These are phyloP conservation scores for Mohoua ochrocephala DNA, from an alignment of 2,113 vertebrate genomes.

Conservation along the genomic window DNA sequence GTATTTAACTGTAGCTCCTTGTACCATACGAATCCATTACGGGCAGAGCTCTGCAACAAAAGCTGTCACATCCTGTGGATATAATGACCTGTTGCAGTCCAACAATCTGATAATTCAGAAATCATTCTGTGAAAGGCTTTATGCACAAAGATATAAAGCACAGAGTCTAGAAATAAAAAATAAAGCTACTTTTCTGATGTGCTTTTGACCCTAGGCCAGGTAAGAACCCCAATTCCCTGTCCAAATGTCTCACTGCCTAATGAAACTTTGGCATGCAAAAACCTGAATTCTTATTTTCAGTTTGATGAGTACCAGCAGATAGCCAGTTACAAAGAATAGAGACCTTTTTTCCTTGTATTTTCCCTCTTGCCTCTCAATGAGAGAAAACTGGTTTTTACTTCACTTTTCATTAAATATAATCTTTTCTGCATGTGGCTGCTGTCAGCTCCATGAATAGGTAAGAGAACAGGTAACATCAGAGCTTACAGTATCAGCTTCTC, in stretches of 20 bases:
- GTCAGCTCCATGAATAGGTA: not conserved
- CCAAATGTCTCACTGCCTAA: not conserved
- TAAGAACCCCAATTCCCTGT: not conserved
- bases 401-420: not conserved
- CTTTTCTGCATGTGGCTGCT: not conserved
- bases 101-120: not conserved
- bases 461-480: not conserved
- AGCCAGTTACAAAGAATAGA: not conserved
- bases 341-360: not conserved
- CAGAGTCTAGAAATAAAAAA: not conserved
- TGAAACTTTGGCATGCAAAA: not conserved
- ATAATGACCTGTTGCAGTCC: not conserved
- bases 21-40: rapidly evolving
- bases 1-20: not conserved
- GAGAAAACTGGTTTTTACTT: not conserved
- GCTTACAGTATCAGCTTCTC: not conserved
- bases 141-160: not conserved
- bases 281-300: not conserved
- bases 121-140: not conserved
- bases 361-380: not conserved
- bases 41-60: not conserved
- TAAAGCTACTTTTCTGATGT: not conserved
- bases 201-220: not conserved
- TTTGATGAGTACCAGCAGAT: not conserved
- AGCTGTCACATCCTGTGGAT: not conserved